phyloP scores from a whole-genome alignment of 2,797 vertebrate genomes.

The Oophaga sylvatica region DNA sequence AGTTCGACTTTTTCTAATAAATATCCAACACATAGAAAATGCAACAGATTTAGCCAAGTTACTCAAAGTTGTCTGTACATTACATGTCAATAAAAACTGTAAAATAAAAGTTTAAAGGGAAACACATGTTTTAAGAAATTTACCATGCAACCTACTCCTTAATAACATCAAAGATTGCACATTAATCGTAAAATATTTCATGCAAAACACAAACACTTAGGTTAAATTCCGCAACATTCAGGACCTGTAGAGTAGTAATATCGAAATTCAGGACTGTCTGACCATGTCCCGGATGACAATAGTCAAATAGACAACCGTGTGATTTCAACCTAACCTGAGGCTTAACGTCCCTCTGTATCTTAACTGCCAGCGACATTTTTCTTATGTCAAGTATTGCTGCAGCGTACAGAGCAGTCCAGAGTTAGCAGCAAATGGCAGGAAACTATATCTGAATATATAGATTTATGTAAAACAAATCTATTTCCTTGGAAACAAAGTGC shows the following conservation, averaged over 20 bases:
- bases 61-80: not conserved
- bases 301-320: slow-evolving; percentile 37
- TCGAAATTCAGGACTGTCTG: slow-evolving; percentile 70
- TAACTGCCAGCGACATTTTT: slow-evolving; percentile 81
- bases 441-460: slow-evolving; percentile 71
- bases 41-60: not conserved
- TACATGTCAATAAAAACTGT: not conserved
- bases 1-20: not conserved
- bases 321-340: slow-evolving; percentile 79
- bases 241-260: slow-evolving; percentile 67
- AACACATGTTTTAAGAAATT: not conserved
- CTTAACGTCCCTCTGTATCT: slow-evolving; percentile 83
- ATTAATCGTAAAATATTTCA: slow-evolving; percentile 10
- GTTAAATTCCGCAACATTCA: slow-evolving; percentile 30
- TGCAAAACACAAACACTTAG: slow-evolving; percentile 37
- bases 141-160: not conserved
- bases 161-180: slow-evolving; percentile 23
- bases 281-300: slow-evolving; percentile 66
- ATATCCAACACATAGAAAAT: not conserved
- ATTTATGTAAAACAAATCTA: slow-evolving; percentile 73
- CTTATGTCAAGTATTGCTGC: slow-evolving; percentile 93
- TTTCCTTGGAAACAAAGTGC: slow-evolving; percentile 94
- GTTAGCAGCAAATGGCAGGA: slow-evolving; percentile 99
- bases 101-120: not conserved
- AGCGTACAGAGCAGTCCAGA: slow-evolving; percentile 97